Conservation (phyloP, 2,113 vertebrate species). For the Grallaria varia region DNA sequence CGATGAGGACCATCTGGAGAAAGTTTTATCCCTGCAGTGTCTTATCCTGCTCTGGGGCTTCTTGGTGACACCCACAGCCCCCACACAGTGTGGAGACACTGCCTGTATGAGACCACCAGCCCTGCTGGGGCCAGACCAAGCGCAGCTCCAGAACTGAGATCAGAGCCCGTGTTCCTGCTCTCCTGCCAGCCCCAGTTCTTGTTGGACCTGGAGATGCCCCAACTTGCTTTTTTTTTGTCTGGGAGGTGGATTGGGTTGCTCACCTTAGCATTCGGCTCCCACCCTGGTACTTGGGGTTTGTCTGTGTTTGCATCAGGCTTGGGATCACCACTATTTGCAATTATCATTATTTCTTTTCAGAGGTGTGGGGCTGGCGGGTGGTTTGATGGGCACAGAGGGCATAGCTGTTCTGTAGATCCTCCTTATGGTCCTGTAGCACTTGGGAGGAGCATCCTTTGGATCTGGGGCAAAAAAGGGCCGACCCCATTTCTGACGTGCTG, state of each 20-base stretch:
- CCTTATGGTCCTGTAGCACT: not conserved
- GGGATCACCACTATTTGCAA: not conserved
- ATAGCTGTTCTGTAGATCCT: not conserved
- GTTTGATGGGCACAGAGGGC: not conserved
- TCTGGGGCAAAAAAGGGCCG: accelerated
- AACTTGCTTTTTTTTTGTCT: not conserved
- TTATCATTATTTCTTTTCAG: not conserved
- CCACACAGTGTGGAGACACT: accelerated
- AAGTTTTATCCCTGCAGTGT: not conserved
- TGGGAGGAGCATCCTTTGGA: not conserved
- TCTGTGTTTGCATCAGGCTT: not conserved
- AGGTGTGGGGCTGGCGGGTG: not conserved
- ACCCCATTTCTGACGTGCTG: accelerated
- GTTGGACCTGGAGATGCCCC: not conserved
- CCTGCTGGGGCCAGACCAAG: not conserved
- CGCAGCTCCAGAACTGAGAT: not conserved
- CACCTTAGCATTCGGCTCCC: not conserved
- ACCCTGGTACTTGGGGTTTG: not conserved
- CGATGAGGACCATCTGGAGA: not conserved
- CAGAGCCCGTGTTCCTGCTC: not conserved
- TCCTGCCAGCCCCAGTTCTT: not conserved
- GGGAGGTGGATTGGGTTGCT: accelerated
- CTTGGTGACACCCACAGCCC: not conserved
- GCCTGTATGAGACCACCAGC: not conserved
- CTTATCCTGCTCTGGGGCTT: not conserved